Conservation (phyloP, 2,113 vertebrate genomes). For the Syngnathus typhle region DNA sequence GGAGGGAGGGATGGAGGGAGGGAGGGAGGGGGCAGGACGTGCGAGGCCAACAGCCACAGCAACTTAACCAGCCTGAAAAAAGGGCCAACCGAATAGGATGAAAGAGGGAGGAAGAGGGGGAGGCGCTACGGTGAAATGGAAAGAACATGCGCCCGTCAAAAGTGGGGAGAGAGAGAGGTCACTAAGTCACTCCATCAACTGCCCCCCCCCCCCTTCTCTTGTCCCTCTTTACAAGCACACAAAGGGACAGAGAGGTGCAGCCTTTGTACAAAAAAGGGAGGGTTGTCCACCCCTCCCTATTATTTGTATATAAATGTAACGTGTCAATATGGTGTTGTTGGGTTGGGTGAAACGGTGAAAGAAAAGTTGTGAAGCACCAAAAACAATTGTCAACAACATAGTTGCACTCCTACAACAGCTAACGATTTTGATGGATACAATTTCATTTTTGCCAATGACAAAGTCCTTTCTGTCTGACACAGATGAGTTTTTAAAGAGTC, state of each 20-base stretch:
- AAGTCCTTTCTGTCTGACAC: no score
- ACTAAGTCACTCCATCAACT: slow-evolving; percentile 59
- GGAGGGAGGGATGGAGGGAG: background rate
- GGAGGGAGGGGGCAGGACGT: slow-evolving; percentile 24
- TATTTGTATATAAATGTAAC: background rate
- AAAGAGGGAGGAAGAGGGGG: slow-evolving; percentile 54
- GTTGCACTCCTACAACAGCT: background rate
- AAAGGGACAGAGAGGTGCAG: slow-evolving; percentile 66
- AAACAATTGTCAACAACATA: background rate
- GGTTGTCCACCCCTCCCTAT: slow-evolving; percentile 28
- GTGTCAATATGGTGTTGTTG: background rate
- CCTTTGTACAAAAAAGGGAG: slow-evolving; percentile 56
- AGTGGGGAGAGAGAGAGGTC: slow-evolving; percentile 66
- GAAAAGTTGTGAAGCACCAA: background rate
- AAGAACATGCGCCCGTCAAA: slow-evolving; percentile 59
- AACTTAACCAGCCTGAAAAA: slow-evolving; percentile 67
- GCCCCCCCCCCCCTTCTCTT: slow-evolving; percentile 44
- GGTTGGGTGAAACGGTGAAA: background rate
- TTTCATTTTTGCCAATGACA: no score
- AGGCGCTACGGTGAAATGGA: slow-evolving; percentile 61
- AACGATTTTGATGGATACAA: no score
- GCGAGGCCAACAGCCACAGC: slow-evolving; percentile 55
- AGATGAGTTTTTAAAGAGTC: no score
- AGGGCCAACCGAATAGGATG: slow-evolving; percentile 61
- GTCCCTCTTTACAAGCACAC: slow-evolving; percentile 60